phyloP scores from a whole-genome alignment of 2,113 vertebrate species.

The Cyanoderma ruficeps region DNA sequence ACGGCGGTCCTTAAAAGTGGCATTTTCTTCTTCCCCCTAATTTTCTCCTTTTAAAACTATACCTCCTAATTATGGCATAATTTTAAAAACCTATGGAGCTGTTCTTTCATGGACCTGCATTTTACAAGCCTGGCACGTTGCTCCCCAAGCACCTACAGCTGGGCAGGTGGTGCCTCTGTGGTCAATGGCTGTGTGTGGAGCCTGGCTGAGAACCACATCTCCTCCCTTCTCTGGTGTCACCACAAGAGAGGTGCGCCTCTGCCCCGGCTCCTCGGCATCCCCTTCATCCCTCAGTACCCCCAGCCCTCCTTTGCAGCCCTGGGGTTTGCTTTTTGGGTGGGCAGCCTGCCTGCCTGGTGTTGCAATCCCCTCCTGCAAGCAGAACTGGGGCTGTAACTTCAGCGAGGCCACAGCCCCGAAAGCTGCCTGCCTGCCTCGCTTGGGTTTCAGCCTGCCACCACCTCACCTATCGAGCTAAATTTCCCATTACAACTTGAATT shows the following conservation, averaged over 20 bases:
- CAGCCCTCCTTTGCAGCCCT: background rate
- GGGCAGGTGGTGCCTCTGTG: rapidly evolving
- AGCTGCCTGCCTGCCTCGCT: background rate
- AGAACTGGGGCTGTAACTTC: background rate
- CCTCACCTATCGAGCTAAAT: conserved; percentile 27
- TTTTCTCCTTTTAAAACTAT: background rate
- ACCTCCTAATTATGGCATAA: rapidly evolving
- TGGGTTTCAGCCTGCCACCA: background rate
- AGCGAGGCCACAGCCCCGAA: background rate
- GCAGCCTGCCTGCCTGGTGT: background rate
- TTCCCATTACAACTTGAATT: conserved; percentile 47
- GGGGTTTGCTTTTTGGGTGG: background rate
- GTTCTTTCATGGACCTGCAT: background rate
- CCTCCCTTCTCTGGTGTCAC: background rate
- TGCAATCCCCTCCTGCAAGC: background rate
- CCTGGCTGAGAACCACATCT: background rate
- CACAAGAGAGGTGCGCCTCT: background rate
- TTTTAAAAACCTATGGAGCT: background rate
- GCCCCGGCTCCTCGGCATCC: rapidly evolving
- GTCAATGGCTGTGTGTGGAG: background rate
- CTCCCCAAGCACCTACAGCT: rapidly evolving
- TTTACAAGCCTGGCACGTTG: rapidly evolving
- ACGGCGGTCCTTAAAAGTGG: background rate
- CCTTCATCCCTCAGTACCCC: background rate
- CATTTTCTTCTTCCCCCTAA: background rate